Conservation (phyloP, 1,140 invertebrate species). For the Drosophila watanabei region DNA sequence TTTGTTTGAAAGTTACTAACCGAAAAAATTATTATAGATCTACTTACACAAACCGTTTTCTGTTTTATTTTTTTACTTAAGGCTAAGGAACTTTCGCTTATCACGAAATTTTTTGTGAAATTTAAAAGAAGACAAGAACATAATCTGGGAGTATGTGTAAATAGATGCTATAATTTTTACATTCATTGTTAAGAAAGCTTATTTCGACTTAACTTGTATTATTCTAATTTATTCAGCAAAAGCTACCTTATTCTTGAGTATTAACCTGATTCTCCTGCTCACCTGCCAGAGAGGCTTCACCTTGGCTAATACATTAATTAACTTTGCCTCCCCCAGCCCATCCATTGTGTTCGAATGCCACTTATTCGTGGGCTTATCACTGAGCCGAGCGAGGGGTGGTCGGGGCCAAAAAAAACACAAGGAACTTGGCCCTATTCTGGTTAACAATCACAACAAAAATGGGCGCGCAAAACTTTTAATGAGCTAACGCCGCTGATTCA, state of each 20-base stretch:
- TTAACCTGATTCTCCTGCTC: slow-evolving; percentile 5
- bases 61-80: not conserved
- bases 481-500: slow-evolving; percentile 67
- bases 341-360: slow-evolving; percentile 69
- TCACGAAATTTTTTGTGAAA: not conserved
- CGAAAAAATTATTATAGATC: not conserved
- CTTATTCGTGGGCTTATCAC: slow-evolving; percentile 79
- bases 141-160: not conserved
- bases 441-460: slow-evolving; percentile 65
- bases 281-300: slow-evolving; percentile 31
- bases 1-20: not conserved
- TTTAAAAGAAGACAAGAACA: not conserved
- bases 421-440: slow-evolving; percentile 34
- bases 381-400: slow-evolving; percentile 32
- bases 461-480: slow-evolving; percentile 74
- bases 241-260: not conserved
- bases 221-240: slow-evolving; percentile 8
- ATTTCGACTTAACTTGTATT: not conserved
- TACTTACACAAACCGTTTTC: not conserved
- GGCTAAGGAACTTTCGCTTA: not conserved
- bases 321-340: slow-evolving; percentile 47
- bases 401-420: slow-evolving; percentile 26
- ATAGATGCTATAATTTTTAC: not conserved
- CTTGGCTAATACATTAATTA: slow-evolving; percentile 74
- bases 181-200: not conserved